A percentile compares a stretch with the other conserved stretches of the same genome.
phyloP scores from a whole-genome alignment of 1,140 invertebrate species.

The Pomacea maculata region DNA sequence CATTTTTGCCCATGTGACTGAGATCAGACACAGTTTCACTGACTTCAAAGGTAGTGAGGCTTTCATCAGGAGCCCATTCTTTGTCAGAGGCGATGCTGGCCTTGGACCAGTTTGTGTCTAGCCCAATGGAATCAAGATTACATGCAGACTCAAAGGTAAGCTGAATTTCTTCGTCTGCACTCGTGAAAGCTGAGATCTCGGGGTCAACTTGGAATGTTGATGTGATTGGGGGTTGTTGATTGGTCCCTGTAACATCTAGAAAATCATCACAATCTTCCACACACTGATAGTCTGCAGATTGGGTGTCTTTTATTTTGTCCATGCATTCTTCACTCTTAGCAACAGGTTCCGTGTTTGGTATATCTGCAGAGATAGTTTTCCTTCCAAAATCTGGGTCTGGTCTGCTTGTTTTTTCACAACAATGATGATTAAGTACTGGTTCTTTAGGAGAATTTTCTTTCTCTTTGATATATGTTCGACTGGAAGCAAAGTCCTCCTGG shows the following conservation, averaged over 20 bases:
- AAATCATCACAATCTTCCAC: conserved; percentile 12
- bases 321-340: too few relatives aligned
- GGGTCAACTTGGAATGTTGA: conserved; percentile 5
- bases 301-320: too few relatives aligned
- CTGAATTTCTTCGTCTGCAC: background rate
- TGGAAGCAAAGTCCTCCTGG: too few relatives aligned
- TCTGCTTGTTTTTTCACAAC: too few relatives aligned
- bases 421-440: too few relatives aligned
- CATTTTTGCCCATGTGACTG: background rate
- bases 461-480: too few relatives aligned
- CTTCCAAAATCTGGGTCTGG: too few relatives aligned
- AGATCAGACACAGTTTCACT: background rate
- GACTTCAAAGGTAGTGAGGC: conserved; percentile 16
- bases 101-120: conserved; percentile 13
- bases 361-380: too few relatives aligned
- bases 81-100: background rate
- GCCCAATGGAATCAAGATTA: background rate
- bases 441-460: too few relatives aligned
- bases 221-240: background rate
- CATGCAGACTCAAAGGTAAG: conserved; percentile 7
- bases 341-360: too few relatives aligned
- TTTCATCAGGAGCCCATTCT: conserved; percentile 13
- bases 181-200: background rate
- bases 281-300: background rate
- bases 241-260: conserved; percentile 11